phyloP scores from a whole-genome alignment of 2,113 vertebrate genomes.

The Psilopsiagon aurifrons region DNA sequence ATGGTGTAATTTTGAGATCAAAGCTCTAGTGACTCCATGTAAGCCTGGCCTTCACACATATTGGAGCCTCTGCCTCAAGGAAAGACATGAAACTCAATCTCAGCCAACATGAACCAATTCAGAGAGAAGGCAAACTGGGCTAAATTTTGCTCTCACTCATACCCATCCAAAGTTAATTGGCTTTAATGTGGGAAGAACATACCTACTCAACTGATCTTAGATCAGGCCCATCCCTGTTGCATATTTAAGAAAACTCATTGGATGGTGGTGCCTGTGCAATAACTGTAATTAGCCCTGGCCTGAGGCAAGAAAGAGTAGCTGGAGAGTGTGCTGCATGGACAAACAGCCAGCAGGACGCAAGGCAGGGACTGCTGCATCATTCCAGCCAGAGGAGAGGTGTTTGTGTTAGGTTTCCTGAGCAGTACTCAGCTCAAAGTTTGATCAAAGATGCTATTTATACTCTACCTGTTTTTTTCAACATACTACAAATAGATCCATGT shows the following conservation, averaged over 20 bases:
- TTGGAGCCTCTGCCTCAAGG: background rate
- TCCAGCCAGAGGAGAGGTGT: background rate
- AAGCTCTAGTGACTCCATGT: background rate
- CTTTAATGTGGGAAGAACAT: slow-evolving; percentile 27
- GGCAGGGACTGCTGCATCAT: background rate
- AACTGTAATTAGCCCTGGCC: background rate
- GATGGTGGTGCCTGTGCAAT: background rate
- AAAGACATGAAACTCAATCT: background rate
- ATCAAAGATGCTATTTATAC: background rate
- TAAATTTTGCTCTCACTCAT: background rate
- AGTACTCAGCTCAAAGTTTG: background rate
- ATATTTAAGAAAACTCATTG: background rate
- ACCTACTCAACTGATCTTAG: background rate
- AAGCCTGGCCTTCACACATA: background rate
- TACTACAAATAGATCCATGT: accelerated
- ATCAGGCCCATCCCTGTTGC: background rate
- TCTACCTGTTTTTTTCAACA: background rate
- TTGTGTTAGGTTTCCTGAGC: background rate
- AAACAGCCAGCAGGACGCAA: background rate
- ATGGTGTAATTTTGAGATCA: slow-evolving; percentile 40
- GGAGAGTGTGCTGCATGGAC: background rate
- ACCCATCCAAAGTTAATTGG: background rate
- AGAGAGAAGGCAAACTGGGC: background rate
- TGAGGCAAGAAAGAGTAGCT: background rate
- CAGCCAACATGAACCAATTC: background rate